These are phyloP conservation scores for Crematogaster levior DNA, from an alignment of 2,888 invertebrate species.

Conservation along the genomic window DNA sequence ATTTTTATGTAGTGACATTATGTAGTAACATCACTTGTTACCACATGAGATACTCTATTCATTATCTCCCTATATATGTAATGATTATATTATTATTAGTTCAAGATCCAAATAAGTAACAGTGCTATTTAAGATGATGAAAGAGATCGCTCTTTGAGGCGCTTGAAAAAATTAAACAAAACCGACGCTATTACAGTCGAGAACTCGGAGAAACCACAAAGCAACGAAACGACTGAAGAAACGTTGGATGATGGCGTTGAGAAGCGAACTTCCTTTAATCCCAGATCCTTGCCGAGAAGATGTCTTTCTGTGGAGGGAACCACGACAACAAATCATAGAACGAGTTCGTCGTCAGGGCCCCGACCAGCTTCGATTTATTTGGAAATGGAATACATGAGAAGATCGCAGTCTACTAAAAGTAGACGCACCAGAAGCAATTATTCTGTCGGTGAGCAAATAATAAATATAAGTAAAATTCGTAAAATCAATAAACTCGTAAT, in stretches of 20 bases:
- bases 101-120: not conserved
- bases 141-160: not conserved
- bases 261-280: constrained; percentile 57
- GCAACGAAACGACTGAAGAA: constrained; percentile 15
- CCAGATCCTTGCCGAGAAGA: constrained; percentile 74
- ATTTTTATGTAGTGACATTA: too few species aligned
- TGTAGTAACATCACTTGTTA: too few species aligned
- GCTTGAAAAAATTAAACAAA: constrained; percentile 28
- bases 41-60: too few species aligned
- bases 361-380: constrained; percentile 71
- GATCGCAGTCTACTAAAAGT: constrained; percentile 58
- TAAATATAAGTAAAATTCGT: not conserved
- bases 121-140: not conserved
- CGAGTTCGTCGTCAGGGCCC: constrained; percentile 54
- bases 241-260: constrained; percentile 60
- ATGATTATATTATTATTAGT: not conserved
- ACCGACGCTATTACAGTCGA: constrained; percentile 29
- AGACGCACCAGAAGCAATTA: constrained; percentile 72
- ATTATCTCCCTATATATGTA: not conserved
- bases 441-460: constrained; percentile 61
- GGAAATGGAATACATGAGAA: constrained; percentile 72
- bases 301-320: constrained; percentile 79
- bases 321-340: constrained; percentile 65
- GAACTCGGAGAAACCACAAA: constrained; percentile 42
- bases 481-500: not conserved